phyloP scores from a whole-genome alignment of 2,113 vertebrate genomes.

The Hucho hucho region DNA sequence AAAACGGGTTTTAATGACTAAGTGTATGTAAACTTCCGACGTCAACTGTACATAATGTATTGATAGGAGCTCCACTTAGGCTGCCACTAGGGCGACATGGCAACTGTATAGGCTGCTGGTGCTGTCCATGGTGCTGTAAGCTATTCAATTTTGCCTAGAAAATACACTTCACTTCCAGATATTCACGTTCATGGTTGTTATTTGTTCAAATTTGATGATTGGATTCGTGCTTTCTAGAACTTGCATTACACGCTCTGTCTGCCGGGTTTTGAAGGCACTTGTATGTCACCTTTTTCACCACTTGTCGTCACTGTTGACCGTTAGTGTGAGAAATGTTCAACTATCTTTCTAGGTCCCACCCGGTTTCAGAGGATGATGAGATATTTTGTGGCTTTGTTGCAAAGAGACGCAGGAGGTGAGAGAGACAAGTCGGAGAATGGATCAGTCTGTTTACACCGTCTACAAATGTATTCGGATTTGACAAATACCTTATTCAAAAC shows the following conservation, averaged over 20 bases:
- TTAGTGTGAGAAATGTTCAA: conserved; percentile 13
- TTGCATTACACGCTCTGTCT: no score
- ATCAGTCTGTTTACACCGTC: background rate
- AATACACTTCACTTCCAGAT: background rate
- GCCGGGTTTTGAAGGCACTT: conserved; percentile 7
- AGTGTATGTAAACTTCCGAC: no score
- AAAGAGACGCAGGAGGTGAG: conserved; percentile 6
- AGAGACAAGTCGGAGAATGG: background rate
- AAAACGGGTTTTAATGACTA: no score
- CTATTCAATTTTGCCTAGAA: background rate
- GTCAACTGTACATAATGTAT: background rate
- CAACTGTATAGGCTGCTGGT: background rate
- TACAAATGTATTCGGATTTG: background rate
- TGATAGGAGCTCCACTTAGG: background rate
- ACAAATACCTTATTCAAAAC: background rate
- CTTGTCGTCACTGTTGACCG: conserved; percentile 63
- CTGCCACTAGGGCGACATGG: no score
- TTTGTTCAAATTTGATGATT: no score
- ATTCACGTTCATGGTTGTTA: background rate
- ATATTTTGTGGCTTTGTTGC: conserved; percentile 43
- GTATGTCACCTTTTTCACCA: conserved; percentile 22
- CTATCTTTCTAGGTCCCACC: conserved; percentile 53
- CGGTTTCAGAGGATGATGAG: conserved; percentile 28
- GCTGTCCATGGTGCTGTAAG: conserved; percentile 54
- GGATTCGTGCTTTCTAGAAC: no score